Base-by-base conservation (phyloP, 2,888 invertebrate genomes). In the Pachydiplax longipennis region DNA sequence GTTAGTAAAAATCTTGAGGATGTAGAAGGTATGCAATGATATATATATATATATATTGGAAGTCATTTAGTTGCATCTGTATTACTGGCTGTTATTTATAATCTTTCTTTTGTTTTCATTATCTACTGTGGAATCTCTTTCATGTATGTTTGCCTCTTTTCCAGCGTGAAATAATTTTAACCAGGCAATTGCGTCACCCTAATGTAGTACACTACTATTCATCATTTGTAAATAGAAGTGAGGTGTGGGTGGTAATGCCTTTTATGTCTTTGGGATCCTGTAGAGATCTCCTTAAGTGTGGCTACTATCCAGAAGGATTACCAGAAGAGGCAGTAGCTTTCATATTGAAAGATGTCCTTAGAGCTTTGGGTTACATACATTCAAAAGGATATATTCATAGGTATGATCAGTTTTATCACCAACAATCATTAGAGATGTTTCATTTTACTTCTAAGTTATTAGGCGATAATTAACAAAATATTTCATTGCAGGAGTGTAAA, bases 211-310 rank as follows among this genome's bases (percentile, higher is more conserved):
- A 96, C 44, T 97, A 97, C 93, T 94, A 96, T 92, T 96, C 96
- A 58, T 96, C 97, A 5, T 98, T 98, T 94, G 97, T 98, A 0
- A 95, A 95, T 91, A 96, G 96, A n/a, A 95, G 95, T 91, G 97
- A 97, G 93, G 95, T 98, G 58, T 97, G 96, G 94, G 95, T 97
- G 10, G 96, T 98, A 25, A 96, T 97, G 92, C 98, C 98, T 0
- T 95, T 98, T 15, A 97, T 98, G 97, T 96, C 96, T 44, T 97
- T 96, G 93, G 97, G 98, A 4, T 98, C 98, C 0, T 97, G 98
- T 93, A 95, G 96, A 91, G 97, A 98, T 93, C 95, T 98, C 92
- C 95, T 98, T 12, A 95, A 95, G 92, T 96, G 96, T 92, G 94
- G 94, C 12, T 97, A 97, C 94, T 98, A 97, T 93, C 95, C 94